These are phyloP conservation scores for Carposina sasakii DNA, from an alignment of 1,140 invertebrate genomes.

Conservation along the genomic window DNA sequence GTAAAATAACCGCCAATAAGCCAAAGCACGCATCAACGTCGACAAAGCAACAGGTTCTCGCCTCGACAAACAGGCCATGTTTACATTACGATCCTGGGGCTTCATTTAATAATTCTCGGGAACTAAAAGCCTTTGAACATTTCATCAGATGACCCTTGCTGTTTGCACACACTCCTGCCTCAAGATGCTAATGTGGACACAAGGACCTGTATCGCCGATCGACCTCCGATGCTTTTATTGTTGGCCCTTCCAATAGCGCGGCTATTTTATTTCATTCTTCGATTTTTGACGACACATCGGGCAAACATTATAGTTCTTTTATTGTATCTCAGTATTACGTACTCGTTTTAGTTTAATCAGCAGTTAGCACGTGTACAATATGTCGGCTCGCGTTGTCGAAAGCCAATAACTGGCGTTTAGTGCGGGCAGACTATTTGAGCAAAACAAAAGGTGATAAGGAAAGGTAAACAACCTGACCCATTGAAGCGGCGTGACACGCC, in stretches of 20 bases:
- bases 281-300: conserved; percentile 48
- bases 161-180: conserved; percentile 68
- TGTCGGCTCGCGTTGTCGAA: too few relatives aligned
- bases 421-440: conserved; percentile 57
- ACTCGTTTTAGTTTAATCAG: too few relatives aligned
- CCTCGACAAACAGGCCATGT: conserved; percentile 60
- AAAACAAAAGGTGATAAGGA: conserved; percentile 71
- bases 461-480: conserved; percentile 69
- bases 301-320: conserved; percentile 45
- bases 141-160: conserved; percentile 70
- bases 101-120: conserved; percentile 72
- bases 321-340: too few relatives aligned
- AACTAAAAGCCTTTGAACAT: conserved; percentile 73
- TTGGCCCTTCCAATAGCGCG: conserved; percentile 50
- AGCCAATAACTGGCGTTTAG: conserved; percentile 36
- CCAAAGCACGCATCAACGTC: conserved; percentile 59
- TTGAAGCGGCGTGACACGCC: conserved; percentile 50
- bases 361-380: too few relatives aligned
- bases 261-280: conserved; percentile 53
- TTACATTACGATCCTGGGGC: conserved; percentile 70
- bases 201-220: conserved; percentile 69
- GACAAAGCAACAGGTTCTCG: conserved; percentile 69
- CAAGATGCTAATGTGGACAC: conserved; percentile 71
- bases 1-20: conserved; percentile 70
- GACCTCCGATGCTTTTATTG: conserved; percentile 62